phyloP scores from a whole-genome alignment of 2,888 invertebrate genomes.

The Sthenelais limicola region DNA sequence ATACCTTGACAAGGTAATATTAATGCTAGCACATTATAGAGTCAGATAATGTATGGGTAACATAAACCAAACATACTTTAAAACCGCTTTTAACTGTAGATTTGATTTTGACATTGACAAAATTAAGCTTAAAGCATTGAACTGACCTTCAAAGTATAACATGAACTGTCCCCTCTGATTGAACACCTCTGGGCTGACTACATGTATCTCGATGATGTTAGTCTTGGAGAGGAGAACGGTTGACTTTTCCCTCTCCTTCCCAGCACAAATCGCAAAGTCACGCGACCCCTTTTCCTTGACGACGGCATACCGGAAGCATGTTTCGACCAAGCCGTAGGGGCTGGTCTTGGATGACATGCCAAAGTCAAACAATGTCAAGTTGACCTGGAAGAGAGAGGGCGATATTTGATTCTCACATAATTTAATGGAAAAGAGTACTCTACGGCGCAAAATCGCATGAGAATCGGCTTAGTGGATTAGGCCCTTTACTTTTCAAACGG shows the following conservation, averaged over 20 bases:
- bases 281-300: constrained; percentile 47
- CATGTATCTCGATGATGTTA: constrained; percentile 48
- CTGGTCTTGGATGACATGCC: constrained; percentile 40
- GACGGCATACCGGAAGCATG: constrained; percentile 48
- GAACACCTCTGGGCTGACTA: constrained; percentile 48
- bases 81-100: too few relatives aligned
- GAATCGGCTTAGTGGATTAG: too few relatives aligned
- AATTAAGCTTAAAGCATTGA: too few relatives aligned
- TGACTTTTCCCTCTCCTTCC: constrained; percentile 37
- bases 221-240: constrained; percentile 46
- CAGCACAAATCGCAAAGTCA: constrained; percentile 47
- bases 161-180: constrained; percentile 47
- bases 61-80: too few relatives aligned
- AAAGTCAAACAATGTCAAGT: constrained; percentile 49
- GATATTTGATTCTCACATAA: too few relatives aligned
- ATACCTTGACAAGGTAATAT: too few relatives aligned
- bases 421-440: too few relatives aligned
- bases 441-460: too few relatives aligned
- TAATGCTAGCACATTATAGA: too few relatives aligned
- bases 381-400: constrained; percentile 18
- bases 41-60: too few relatives aligned
- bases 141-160: constrained; percentile 52
- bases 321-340: constrained; percentile 10
- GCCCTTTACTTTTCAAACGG: too few relatives aligned
- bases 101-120: too few relatives aligned